A percentile compares a stretch with the other conserved stretches of the same genome.
phyloP scores from a whole-genome alignment of 1,140 invertebrate species.

The Eumaeus atala region DNA sequence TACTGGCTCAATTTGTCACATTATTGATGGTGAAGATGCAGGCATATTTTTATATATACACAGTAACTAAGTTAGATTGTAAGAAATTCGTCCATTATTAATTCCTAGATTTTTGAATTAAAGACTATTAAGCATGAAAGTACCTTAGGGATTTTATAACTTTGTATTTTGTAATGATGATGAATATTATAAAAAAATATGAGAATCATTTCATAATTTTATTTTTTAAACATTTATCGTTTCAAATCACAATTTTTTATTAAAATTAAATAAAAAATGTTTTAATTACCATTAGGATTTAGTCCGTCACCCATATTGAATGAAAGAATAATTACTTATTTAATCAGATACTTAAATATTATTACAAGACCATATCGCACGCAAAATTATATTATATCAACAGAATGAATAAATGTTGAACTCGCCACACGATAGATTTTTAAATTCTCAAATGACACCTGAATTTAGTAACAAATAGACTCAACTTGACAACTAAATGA shows the following conservation, averaged over 20 bases:
- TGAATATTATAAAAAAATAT: no score
- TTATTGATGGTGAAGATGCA: no score
- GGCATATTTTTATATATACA: no score
- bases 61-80: no score
- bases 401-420: slow-evolving; percentile 8
- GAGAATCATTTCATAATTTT: background rate
- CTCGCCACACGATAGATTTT: background rate
- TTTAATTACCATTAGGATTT: slow-evolving; percentile 29
- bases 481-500: no score
- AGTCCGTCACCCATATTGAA: slow-evolving; percentile 35
- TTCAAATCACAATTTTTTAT: background rate
- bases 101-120: no score
- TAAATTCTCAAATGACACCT: background rate
- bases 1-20: no score
- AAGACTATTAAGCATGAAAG: no score
- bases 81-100: no score
- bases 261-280: slow-evolving; percentile 10
- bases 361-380: background rate
- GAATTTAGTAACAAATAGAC: no score
- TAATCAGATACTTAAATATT: background rate
- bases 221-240: background rate
- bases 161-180: no score
- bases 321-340: background rate
- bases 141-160: no score
- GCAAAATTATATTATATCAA: background rate